Conservation (phyloP, 2,113 vertebrate genomes). For the Turnix velox region DNA sequence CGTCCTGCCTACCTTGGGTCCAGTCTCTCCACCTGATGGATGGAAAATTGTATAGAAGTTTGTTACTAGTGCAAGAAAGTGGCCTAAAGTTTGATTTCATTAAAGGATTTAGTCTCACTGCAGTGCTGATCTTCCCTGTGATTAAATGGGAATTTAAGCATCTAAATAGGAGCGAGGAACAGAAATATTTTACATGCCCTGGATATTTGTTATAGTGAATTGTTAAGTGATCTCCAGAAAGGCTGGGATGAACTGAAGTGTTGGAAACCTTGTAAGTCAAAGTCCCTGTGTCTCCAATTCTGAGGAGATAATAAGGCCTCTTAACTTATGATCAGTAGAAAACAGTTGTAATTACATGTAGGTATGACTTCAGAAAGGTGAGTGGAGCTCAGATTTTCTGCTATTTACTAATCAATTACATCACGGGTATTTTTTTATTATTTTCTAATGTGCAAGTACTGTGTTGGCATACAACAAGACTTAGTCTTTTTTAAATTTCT, state of each 20-base stretch:
- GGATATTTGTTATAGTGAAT: neutral
- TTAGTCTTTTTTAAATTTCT: neutral
- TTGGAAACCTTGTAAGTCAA: neutral
- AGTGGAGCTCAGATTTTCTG: neutral
- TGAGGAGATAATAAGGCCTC: neutral
- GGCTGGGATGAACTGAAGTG: neutral
- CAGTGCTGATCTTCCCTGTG: neutral
- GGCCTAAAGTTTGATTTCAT: neutral
- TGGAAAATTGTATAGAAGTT: neutral
- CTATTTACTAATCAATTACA: neutral
- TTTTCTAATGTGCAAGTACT: neutral
- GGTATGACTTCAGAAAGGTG: neutral
- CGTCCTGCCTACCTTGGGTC: neutral
- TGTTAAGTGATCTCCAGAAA: neutral
- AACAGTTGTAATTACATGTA: neutral
- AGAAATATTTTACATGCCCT: neutral
- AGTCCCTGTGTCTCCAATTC: neutral
- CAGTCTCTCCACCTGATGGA: neutral
- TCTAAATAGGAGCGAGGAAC: neutral
- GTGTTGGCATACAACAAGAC: neutral
- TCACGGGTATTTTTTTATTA: neutral
- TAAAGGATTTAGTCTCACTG: neutral
- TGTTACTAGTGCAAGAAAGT: neutral
- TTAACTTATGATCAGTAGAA: neutral
- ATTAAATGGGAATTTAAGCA: neutral